Percentiles rank a stretch among this genome's conserved stretches.
Conservation (phyloP, 2,888 invertebrate species). For the Acleris cristana region DNA sequence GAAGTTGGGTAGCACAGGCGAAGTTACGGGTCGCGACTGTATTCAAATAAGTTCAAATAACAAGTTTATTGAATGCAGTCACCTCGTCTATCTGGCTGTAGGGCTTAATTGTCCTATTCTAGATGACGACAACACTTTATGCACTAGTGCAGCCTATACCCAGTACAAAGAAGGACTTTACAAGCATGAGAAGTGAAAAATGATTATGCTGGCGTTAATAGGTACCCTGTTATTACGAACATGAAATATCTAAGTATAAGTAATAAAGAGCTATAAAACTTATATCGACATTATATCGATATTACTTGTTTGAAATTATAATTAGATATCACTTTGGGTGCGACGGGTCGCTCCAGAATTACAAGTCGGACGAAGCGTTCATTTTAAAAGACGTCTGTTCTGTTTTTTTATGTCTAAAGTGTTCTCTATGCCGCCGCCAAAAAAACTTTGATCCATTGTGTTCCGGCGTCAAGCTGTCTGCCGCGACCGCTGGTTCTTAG, state of each 20-base stretch:
- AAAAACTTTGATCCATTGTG: slow-evolving; percentile 73
- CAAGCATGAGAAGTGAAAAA: no score
- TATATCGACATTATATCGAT: no score
- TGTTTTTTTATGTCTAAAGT: slow-evolving; percentile 67
- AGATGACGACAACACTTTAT: no score
- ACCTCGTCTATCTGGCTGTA: no score
- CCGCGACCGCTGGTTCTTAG: slow-evolving; percentile 69
- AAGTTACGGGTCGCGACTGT: no score
- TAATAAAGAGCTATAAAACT: background rate
- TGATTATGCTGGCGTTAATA: no score
- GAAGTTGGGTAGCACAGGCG: no score
- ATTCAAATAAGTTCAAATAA: no score
- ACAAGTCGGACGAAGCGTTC: slow-evolving; percentile 52
- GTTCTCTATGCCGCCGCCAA: slow-evolving; percentile 63
- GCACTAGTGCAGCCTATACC: no score
- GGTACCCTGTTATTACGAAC: background rate
- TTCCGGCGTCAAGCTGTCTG: slow-evolving; percentile 80
- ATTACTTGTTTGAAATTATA: background rate
- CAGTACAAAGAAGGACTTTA: no score
- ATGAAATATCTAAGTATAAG: background rate
- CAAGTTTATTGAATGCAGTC: no score
- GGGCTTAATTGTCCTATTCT: no score
- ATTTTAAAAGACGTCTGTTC: slow-evolving; percentile 64
- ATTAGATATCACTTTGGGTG: background rate
- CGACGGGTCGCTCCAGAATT: slow-evolving; percentile 18